Conservation (phyloP, 1,140 invertebrate species). For the Drosophila albomicans region DNA sequence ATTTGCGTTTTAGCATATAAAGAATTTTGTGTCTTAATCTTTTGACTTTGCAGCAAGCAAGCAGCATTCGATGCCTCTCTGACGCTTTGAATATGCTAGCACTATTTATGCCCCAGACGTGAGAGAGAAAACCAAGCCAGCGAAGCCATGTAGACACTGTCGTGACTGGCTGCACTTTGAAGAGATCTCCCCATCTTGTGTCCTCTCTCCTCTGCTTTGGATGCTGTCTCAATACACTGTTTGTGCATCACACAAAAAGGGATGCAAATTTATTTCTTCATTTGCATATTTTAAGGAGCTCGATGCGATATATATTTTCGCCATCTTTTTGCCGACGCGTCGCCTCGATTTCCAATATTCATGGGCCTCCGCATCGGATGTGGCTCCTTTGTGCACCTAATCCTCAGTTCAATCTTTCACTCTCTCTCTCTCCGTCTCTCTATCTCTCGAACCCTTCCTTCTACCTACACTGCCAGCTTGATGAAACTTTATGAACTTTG, state of each 20-base stretch:
- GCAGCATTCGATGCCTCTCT: constrained; percentile 42
- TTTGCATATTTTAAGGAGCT: constrained; percentile 85
- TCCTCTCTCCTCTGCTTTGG: background rate
- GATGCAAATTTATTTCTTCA: constrained; percentile 85
- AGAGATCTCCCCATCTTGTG: constrained; percentile 8
- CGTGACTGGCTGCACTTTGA: constrained; percentile 62
- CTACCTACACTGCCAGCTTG: constrained; percentile 41
- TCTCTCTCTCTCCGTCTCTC: background rate
- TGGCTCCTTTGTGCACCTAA: constrained; percentile 36
- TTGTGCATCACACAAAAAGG: constrained; percentile 67
- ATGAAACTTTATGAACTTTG: constrained; percentile 84
- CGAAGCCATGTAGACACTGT: constrained; percentile 29
- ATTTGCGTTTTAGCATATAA: constrained; percentile 85
- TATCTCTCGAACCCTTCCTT: background rate
- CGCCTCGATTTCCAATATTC: constrained; percentile 65
- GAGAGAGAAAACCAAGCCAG: constrained; percentile 30
- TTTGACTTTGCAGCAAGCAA: constrained; percentile 74
- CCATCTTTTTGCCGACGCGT: constrained; percentile 57
- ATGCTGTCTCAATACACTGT: constrained; percentile 30
- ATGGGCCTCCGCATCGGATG: constrained; percentile 21
- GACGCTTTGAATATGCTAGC: constrained; percentile 80
- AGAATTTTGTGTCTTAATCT: constrained; percentile 85
- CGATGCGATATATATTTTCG: constrained; percentile 72
- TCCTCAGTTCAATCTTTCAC: constrained; percentile 10
- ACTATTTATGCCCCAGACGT: constrained; percentile 82